Evolutionary conservation across 2,888 invertebrate genomes (phyloP).

Genomic region (Lasioglossum marginatum): DNA sequence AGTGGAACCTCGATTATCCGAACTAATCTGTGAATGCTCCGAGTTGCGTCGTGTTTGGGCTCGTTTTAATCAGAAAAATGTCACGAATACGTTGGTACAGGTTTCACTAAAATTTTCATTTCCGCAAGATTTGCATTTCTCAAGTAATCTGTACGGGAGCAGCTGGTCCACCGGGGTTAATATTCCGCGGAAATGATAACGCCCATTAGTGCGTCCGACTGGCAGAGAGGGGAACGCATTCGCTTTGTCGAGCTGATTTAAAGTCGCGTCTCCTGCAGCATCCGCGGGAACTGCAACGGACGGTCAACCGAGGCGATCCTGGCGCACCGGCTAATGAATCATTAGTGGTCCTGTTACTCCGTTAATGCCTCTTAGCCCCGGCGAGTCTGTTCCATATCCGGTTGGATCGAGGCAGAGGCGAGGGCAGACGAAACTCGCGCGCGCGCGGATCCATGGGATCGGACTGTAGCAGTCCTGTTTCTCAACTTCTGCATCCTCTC

Average conservation of each 20-base stretch:
- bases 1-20: not conserved
- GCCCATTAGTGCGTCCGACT: not conserved
- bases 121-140: not conserved
- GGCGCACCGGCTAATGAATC: constrained; percentile 73
- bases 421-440: constrained; percentile 45
- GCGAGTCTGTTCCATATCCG: constrained; percentile 80
- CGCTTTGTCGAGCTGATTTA: constrained; percentile 1
- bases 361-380: constrained; percentile 77
- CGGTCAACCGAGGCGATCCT: constrained; percentile 56
- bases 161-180: not conserved
- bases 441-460: constrained; percentile 17
- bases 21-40: not conserved
- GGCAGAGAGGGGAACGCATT: not conserved
- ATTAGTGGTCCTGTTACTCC: constrained; percentile 76
- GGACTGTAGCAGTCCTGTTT: not conserved
- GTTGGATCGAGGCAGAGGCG: constrained; percentile 57
- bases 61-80: not conserved
- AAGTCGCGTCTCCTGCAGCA: not conserved
- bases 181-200: not conserved
- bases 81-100: not conserved
- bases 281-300: constrained; percentile 43
- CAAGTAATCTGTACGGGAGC: not conserved
- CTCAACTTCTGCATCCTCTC: not conserved
- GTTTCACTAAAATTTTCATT: not conserved
- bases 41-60: not conserved